Conservation (phyloP, 2,113 vertebrate species). For the Pelodiscus sinensis region DNA sequence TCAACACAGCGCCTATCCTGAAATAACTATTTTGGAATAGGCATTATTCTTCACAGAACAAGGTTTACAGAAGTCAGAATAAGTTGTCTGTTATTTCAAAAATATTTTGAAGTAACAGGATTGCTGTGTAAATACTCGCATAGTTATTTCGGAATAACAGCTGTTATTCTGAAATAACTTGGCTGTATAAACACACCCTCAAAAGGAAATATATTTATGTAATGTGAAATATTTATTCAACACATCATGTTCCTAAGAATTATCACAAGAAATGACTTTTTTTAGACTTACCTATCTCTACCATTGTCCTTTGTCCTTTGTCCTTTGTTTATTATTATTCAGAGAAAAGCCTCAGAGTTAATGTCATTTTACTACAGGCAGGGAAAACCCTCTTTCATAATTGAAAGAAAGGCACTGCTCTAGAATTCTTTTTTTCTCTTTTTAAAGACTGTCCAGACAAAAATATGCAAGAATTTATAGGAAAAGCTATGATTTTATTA, state of each 20-base stretch:
- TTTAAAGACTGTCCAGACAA: neutral
- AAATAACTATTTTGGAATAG: no score
- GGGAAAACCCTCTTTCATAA: neutral
- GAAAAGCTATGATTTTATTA: neutral
- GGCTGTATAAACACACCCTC: neutral
- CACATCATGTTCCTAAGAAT: neutral
- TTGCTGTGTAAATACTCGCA: no score
- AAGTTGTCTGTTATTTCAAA: no score
- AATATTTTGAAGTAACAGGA: no score
- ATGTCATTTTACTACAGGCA: neutral
- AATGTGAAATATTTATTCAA: neutral
- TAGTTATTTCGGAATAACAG: no score
- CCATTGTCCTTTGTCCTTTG: conserved; percentile 3
- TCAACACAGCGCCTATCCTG: no score
- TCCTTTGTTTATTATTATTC: neutral
- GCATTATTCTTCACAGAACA: no score
- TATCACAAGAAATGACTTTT: neutral
- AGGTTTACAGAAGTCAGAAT: no score
- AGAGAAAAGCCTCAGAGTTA: neutral
- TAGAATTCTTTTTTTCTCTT: neutral
- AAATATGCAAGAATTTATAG: neutral
- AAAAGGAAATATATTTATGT: neutral
- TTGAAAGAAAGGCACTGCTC: neutral
- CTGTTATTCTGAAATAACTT: no score
- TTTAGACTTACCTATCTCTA: neutral